These are phyloP conservation scores for Brachionus asplanchnoidis DNA, from an alignment of 1,140 invertebrate species.

Conservation along the genomic window DNA sequence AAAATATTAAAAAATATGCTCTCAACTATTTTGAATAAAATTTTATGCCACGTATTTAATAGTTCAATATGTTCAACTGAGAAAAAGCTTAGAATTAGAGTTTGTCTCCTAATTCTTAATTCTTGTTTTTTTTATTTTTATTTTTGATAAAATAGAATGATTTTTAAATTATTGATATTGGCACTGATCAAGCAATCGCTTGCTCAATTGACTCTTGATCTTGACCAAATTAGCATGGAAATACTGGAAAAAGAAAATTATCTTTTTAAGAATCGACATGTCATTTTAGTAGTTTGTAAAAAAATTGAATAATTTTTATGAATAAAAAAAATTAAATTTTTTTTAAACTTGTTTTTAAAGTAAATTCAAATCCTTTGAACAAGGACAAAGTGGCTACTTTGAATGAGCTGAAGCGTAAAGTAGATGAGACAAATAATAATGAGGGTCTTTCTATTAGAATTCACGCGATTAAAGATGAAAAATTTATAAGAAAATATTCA, in stretches of 20 bases:
- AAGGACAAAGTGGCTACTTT: neutral
- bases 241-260: neutral
- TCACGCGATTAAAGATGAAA: neutral
- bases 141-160: neutral
- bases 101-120: neutral
- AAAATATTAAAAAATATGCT: neutral
- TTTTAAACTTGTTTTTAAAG: neutral
- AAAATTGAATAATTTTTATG: neutral
- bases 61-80: neutral
- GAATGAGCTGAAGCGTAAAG: neutral
- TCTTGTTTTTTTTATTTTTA: neutral
- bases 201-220: neutral
- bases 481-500: neutral
- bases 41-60: neutral
- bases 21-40: neutral
- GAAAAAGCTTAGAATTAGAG: neutral
- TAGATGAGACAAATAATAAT: neutral
- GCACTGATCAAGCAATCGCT: neutral
- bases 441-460: neutral
- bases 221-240: neutral
- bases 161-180: neutral
- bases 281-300: neutral
- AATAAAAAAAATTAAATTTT: neutral
- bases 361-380: neutral
- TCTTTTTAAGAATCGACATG: neutral